phyloP scores from a whole-genome alignment of 2,113 vertebrate species.

The Bothrops jararaca region DNA sequence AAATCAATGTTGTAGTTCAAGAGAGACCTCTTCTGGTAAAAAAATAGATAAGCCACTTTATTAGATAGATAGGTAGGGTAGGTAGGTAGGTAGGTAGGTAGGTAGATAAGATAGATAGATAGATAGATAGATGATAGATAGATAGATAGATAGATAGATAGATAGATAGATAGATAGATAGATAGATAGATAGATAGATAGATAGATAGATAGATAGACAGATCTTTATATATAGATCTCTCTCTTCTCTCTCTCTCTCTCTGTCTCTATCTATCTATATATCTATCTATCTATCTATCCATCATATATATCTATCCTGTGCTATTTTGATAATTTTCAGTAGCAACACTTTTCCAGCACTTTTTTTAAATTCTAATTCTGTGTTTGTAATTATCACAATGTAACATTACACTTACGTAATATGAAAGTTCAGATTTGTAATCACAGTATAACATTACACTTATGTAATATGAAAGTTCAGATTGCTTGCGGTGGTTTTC shows the following conservation, averaged over 20 bases:
- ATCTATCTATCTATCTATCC: background rate
- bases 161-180: no score
- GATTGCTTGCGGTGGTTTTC: background rate
- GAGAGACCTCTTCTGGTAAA: conserved; percentile 18
- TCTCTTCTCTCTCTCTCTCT: background rate
- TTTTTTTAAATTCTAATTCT: background rate
- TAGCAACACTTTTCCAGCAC: background rate
- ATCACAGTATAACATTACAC: background rate
- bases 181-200: no score
- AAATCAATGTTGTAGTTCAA: background rate
- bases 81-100: no score
- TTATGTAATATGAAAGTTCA: background rate
- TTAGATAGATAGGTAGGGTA: no score
- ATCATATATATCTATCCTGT: background rate
- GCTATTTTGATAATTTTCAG: background rate
- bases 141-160: no score
- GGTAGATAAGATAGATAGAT: no score
- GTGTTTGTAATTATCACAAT: background rate
- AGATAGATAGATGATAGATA: no score
- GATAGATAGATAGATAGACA: no score
- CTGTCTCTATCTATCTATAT: background rate
- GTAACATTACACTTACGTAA: background rate
- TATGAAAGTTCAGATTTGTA: background rate
- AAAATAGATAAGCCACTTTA: background rate
- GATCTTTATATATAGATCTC: no score